A percentile compares a stretch with the other conserved stretches of the same genome.
Conservation (phyloP, 2,888 invertebrate species). For the Chaetogeoica ovagalla region DNA sequence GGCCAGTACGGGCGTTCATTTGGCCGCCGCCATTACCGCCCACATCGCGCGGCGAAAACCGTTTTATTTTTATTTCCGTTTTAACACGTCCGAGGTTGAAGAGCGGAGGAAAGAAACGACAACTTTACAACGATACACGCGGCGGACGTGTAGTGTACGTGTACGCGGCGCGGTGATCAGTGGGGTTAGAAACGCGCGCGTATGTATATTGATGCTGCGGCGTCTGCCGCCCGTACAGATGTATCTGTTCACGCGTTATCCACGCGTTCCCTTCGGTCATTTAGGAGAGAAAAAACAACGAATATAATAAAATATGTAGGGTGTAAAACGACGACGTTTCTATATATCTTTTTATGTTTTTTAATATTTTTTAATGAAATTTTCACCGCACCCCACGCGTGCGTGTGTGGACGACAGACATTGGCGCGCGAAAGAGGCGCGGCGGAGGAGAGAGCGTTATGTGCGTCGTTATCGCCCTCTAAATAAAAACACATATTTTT, state of each 20-base stretch:
- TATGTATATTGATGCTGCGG: slow-evolving; percentile 13
- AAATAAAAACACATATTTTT: too few relatives aligned
- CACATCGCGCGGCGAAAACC: slow-evolving; percentile 15
- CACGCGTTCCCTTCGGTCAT: slow-evolving; percentile 35
- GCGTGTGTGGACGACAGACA: background rate
- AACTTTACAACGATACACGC: slow-evolving; percentile 22
- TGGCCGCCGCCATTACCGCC: slow-evolving; percentile 3
- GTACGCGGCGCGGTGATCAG: background rate
- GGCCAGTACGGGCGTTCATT: slow-evolving; percentile 13
- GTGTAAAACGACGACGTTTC: slow-evolving; percentile 24
- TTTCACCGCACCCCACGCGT: slow-evolving; percentile 16
- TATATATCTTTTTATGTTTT: slow-evolving; percentile 15
- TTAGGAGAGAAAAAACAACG: slow-evolving; percentile 14
- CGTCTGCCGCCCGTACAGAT: too few relatives aligned
- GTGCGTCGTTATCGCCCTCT: too few relatives aligned
- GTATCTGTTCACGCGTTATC: too few relatives aligned
- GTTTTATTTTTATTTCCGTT: background rate
- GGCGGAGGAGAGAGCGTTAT: too few relatives aligned
- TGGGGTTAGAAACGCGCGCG: background rate
- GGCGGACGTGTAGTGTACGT: too few relatives aligned
- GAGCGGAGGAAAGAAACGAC: background rate
- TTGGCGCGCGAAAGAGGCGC: too few relatives aligned
- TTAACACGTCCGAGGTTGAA: background rate
- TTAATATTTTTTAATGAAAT: slow-evolving; percentile 52
- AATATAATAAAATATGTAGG: slow-evolving; percentile 29